These are phyloP conservation scores for Chloropsis hardwickii DNA, from an alignment of 2,113 vertebrate species.

Conservation along the genomic window DNA sequence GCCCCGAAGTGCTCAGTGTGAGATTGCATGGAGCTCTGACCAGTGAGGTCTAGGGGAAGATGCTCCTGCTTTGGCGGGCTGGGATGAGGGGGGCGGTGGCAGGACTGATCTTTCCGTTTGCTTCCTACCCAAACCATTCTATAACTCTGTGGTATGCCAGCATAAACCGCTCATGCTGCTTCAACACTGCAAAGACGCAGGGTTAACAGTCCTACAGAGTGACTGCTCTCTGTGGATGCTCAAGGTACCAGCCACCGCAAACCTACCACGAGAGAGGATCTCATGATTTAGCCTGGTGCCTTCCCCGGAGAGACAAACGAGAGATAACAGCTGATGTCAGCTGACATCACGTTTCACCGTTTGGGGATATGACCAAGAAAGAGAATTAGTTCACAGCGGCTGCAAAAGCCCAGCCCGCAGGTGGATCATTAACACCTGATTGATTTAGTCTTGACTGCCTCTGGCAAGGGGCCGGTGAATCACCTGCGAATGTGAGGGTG, in stretches of 20 bases:
- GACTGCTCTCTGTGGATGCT: neutral
- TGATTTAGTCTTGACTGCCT: neutral
- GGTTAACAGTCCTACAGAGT: neutral
- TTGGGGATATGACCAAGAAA: neutral
- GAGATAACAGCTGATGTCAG: neutral
- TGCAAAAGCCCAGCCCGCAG: neutral
- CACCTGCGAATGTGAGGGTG: neutral
- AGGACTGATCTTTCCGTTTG: no score
- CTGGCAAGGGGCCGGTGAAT: neutral
- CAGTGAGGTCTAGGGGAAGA: neutral
- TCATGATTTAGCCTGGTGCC: neutral
- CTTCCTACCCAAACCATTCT: neutral
- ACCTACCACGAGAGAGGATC: neutral
- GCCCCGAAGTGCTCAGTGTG: neutral
- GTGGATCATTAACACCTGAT: neutral
- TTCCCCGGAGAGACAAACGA: neutral
- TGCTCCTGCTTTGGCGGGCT: neutral
- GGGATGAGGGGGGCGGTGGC: fast-evolving
- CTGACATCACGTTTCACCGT: fast-evolving
- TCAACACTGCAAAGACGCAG: neutral
- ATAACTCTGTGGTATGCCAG: neutral
- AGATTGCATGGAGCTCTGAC: neutral
- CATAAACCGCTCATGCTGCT: neutral
- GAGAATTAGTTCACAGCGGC: neutral
- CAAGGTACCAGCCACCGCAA: neutral